Percentiles rank a stretch among this genome's conserved stretches.
Conservation (phyloP, 1,140 invertebrate genomes). For the Hylaeus volcanicus region DNA sequence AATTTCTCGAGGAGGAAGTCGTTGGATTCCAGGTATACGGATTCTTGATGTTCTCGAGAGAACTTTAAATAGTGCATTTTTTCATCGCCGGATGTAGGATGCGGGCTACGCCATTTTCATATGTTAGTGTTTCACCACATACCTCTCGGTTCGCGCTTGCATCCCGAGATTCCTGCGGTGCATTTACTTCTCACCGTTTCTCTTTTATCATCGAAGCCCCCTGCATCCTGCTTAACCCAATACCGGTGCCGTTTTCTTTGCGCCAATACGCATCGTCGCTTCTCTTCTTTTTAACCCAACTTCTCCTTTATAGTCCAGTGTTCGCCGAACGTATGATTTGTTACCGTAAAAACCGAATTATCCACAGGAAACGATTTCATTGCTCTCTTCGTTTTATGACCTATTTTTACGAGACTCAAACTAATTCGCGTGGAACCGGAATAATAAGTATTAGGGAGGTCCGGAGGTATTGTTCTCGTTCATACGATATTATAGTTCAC, state of each 20-base stretch:
- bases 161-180: constrained; percentile 19
- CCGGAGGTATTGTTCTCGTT: background rate
- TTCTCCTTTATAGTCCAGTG: background rate
- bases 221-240: constrained; percentile 1
- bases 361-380: background rate
- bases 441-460: background rate
- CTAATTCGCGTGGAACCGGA: background rate
- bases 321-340: background rate
- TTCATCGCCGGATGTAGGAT: constrained; percentile 13
- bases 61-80: constrained; percentile 36
- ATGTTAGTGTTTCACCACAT: constrained; percentile 16
- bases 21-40: constrained; percentile 1
- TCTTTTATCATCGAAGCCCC: constrained; percentile 28
- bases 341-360: background rate
- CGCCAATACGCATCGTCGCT: background rate
- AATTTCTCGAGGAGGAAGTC: constrained; percentile 12
- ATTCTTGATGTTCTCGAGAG: constrained; percentile 1
- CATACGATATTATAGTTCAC: too few species aligned
- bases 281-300: background rate
- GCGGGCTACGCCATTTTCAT: constrained; percentile 37
- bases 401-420: background rate
- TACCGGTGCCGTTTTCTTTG: background rate
- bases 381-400: background rate
- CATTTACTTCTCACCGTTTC: constrained; percentile 31
- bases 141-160: constrained; percentile 11